Conservation (phyloP, 2,113 vertebrate genomes). For the Cygnus atratus region DNA sequence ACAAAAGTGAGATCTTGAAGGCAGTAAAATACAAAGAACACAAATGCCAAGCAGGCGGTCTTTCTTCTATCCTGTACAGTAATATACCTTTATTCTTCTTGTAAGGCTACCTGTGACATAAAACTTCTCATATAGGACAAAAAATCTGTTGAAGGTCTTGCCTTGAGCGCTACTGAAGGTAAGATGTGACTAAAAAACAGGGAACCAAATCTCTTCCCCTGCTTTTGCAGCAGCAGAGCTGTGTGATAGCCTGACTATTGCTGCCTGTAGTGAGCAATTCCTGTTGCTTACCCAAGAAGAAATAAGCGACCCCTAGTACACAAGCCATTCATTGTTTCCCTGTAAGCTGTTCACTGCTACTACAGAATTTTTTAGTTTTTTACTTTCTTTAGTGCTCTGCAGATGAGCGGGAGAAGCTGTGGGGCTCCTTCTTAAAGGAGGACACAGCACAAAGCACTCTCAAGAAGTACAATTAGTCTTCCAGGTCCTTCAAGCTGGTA, state of each 20-base stretch:
- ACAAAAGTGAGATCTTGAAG: background rate
- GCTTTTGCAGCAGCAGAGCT: background rate
- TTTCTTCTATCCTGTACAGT: background rate
- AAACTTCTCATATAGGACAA: background rate
- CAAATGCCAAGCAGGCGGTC: background rate
- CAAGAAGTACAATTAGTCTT: background rate
- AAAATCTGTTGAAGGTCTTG: background rate
- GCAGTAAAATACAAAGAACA: background rate
- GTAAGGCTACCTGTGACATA: background rate
- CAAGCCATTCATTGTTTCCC: accelerated
- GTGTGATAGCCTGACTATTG: background rate
- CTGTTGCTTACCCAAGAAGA: background rate
- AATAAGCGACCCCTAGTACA: background rate
- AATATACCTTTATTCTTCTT: background rate
- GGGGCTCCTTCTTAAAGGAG: background rate
- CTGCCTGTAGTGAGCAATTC: background rate
- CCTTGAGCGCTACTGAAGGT: accelerated
- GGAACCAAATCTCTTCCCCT: background rate
- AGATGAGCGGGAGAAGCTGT: background rate
- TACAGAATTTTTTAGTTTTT: background rate
- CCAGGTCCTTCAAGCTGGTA: background rate
- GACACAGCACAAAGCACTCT: background rate
- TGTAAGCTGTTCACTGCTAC: background rate
- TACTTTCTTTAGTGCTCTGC: background rate
- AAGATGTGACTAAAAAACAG: accelerated